Conservation (phyloP, 2,888 invertebrate genomes). For the Morpho achilles region DNA sequence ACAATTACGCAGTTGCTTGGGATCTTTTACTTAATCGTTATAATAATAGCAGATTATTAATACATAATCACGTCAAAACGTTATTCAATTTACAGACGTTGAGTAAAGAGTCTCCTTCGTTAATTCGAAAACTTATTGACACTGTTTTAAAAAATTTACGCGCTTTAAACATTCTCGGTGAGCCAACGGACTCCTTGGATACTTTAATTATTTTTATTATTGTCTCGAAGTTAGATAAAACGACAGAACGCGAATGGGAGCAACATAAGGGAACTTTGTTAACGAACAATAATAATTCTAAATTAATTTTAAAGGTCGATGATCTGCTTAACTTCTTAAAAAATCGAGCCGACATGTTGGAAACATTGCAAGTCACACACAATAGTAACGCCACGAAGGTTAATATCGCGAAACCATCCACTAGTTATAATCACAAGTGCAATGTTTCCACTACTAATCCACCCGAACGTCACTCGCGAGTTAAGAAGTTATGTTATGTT, state of each 20-base stretch:
- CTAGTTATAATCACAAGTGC: too few relatives aligned
- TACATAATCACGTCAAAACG: slow-evolving; percentile 18
- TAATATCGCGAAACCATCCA: too few relatives aligned
- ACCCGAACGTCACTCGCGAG: neutral
- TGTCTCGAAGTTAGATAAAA: too few relatives aligned
- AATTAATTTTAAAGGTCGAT: neutral
- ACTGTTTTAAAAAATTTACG: slow-evolving; percentile 23
- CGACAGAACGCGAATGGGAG: too few relatives aligned
- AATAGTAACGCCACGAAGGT: too few relatives aligned
- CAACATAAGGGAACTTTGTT: too few relatives aligned
- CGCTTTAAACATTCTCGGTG: slow-evolving; percentile 1
- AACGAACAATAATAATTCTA: too few relatives aligned
- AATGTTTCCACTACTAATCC: neutral
- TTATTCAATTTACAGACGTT: slow-evolving; percentile 20
- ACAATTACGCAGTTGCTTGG: neutral
- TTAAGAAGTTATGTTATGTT: neutral
- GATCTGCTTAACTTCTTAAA: neutral
- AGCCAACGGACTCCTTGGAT: neutral
- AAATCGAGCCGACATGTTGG: neutral
- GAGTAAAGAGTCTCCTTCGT: slow-evolving; percentile 18
- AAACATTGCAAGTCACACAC: neutral
- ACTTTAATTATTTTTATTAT: too few relatives aligned
- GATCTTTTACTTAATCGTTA: neutral
- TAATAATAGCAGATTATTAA: slow-evolving; percentile 8
- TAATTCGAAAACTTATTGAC: slow-evolving; percentile 26